These are phyloP conservation scores for Gandaritis pyraliata DNA, from an alignment of 2,888 invertebrate species.

Conservation along the genomic window DNA sequence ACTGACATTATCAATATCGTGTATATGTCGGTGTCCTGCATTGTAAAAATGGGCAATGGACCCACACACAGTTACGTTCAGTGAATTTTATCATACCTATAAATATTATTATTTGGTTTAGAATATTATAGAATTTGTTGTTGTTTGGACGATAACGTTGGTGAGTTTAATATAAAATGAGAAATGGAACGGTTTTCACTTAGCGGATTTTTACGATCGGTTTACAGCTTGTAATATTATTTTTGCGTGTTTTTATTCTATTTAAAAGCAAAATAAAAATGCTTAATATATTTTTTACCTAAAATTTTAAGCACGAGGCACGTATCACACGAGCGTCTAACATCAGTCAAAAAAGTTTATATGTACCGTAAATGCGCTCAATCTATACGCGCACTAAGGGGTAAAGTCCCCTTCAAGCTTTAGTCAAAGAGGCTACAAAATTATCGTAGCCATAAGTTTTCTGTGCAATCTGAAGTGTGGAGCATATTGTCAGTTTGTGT, in stretches of 20 bases:
- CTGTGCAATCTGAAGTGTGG: slow-evolving; percentile 18
- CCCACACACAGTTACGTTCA: slow-evolving; percentile 5
- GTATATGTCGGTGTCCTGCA: too few species aligned
- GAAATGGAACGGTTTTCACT: neutral
- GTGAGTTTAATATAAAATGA: slow-evolving; percentile 22
- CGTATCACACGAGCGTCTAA: too few species aligned
- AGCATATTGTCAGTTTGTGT: slow-evolving; percentile 54
- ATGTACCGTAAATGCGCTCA: neutral
- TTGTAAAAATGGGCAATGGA: too few species aligned
- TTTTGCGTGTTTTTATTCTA: too few species aligned
- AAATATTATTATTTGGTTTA: slow-evolving; percentile 34
- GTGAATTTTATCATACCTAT: slow-evolving; percentile 27
- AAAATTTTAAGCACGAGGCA: too few species aligned
- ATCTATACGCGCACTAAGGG: neutral
- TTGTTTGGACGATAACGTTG: slow-evolving; percentile 25
- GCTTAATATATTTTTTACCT: too few species aligned
- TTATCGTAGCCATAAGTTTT: slow-evolving; percentile 11
- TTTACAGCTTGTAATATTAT: too few species aligned
- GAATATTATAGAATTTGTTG: slow-evolving; percentile 32
- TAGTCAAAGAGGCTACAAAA: slow-evolving; percentile 12
- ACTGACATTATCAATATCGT: too few species aligned
- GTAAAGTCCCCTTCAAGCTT: neutral
- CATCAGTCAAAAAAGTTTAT: too few species aligned
- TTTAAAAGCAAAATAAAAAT: too few species aligned
- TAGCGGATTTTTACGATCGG: neutral